phyloP scores from a whole-genome alignment of 1,140 invertebrate genomes.

The Tenebrio molitor region DNA sequence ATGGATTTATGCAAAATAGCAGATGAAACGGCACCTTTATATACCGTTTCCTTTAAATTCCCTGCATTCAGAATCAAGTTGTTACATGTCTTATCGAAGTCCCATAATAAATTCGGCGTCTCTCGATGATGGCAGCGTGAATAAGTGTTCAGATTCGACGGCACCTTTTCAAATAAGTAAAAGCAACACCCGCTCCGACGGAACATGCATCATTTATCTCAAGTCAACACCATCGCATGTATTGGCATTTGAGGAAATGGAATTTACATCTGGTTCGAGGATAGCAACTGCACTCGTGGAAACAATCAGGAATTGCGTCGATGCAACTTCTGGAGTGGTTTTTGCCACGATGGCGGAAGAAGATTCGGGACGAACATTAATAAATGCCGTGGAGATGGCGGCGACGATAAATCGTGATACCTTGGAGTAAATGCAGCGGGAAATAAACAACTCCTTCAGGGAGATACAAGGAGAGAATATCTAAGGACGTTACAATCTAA shows the following conservation, averaged over 20 bases:
- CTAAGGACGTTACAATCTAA: conserved; percentile 45
- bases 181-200: neutral
- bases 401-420: conserved; percentile 3
- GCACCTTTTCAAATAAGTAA: conserved; percentile 32
- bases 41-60: neutral
- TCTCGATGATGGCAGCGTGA: conserved; percentile 21
- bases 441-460: conserved; percentile 35
- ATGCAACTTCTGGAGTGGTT: neutral
- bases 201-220: conserved; percentile 36
- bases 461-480: conserved; percentile 43
- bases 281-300: conserved; percentile 12
- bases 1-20: neutral
- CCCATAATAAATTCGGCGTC: conserved; percentile 20
- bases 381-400: neutral
- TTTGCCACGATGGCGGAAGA: too few relatives aligned
- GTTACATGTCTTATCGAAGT: conserved; percentile 1
- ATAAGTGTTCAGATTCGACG: conserved; percentile 8
- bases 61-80: conserved; percentile 1
- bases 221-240: conserved; percentile 21
- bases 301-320: conserved; percentile 16
- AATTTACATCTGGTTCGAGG: too few relatives aligned
- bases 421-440: conserved; percentile 24
- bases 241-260: conserved; percentile 21
- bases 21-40: neutral
- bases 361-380: conserved; percentile 4